phyloP scores from a whole-genome alignment of 1,140 invertebrate species.

The Aphelenchoides avenae region DNA sequence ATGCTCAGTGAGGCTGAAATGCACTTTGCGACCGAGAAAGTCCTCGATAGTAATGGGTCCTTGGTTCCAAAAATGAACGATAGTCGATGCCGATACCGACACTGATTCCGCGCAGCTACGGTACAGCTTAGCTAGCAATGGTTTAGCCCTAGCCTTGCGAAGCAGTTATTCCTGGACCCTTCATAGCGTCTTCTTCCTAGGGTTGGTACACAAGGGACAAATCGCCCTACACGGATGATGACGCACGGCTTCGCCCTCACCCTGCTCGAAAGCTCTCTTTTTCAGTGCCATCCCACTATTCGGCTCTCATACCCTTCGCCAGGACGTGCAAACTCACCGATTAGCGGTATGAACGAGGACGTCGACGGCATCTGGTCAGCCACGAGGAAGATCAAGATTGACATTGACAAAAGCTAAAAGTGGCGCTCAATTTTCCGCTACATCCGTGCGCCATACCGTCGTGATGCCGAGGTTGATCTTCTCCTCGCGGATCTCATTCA shows the following conservation, averaged over 20 bases:
- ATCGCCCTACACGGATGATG: too few species aligned
- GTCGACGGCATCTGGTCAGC: constrained; percentile 31
- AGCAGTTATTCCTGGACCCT: too few species aligned
- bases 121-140: too few species aligned
- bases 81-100: not conserved
- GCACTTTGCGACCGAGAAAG: not conserved
- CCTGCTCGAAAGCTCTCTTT: too few species aligned
- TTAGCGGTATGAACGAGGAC: constrained; percentile 26
- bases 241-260: too few species aligned
- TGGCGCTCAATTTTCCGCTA: not conserved
- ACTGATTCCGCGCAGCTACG: constrained; percentile 1
- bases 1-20: not conserved
- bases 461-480: constrained; percentile 43
- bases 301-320: too few species aligned
- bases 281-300: too few species aligned
- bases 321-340: too few species aligned
- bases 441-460: not conserved
- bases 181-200: too few species aligned
- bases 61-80: not conserved
- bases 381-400: constrained; percentile 32
- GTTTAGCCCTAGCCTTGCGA: too few species aligned
- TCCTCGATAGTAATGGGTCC: not conserved
- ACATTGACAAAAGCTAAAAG: constrained; percentile 22
- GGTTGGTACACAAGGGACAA: too few species aligned
- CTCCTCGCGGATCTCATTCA: constrained; percentile 42